Conservation (phyloP, 1,140 invertebrate species). For the Caerostris extrusa region DNA sequence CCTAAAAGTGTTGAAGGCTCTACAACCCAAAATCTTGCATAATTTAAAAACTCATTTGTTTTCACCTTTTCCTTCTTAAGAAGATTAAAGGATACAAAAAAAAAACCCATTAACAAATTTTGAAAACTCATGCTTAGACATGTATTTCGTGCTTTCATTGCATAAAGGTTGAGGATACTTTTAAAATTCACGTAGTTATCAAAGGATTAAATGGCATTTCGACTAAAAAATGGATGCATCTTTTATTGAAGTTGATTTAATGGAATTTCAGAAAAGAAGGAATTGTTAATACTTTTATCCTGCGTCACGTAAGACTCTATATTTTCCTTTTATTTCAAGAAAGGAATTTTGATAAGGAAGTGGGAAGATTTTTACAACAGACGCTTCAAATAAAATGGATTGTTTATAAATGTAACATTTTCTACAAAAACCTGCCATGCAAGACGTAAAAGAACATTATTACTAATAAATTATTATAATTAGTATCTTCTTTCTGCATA, state of each 20-base stretch:
- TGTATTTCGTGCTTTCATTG: not conserved
- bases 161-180: not conserved
- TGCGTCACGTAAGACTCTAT: no score
- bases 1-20: not conserved
- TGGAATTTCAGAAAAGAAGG: not conserved
- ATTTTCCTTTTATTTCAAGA: no score
- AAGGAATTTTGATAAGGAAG: no score
- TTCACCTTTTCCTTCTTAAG: not conserved
- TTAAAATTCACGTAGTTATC: not conserved
- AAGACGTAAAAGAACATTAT: no score
- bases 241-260: not conserved
- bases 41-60: conserved; percentile 29
- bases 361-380: no score
- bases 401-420: no score
- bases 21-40: not conserved
- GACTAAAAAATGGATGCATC: not conserved
- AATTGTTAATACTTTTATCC: not conserved
- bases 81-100: not conserved
- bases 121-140: not conserved
- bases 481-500: no score
- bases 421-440: no score
- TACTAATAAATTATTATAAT: no score
- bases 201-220: not conserved
- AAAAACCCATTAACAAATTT: not conserved
- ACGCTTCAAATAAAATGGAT: no score